Conservation (phyloP, 2,797 vertebrate species). For the Acanthopagrus latus region DNA sequence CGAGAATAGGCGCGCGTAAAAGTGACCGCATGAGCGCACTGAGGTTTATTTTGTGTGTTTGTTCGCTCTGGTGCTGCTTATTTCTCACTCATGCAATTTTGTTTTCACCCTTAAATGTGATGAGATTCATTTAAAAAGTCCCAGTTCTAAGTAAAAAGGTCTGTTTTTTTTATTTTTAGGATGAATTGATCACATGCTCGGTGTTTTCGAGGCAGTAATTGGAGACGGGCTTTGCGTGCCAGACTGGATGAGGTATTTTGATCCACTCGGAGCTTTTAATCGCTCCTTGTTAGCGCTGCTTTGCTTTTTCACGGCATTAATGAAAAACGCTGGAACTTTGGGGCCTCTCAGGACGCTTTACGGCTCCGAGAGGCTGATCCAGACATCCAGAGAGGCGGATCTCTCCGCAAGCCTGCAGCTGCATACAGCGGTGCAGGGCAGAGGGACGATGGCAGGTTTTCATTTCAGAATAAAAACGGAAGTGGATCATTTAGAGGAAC, state of each 20-base stretch:
- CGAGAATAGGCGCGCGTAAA: constrained; percentile 36
- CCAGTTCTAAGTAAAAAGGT: too few relatives aligned
- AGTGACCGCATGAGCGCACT: background rate
- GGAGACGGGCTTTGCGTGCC: too few relatives aligned
- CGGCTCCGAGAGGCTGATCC: constrained; percentile 33
- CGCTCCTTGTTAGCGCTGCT: background rate
- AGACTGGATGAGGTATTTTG: background rate
- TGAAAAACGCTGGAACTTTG: constrained; percentile 30
- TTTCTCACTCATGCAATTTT: background rate
- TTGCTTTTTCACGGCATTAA: constrained; percentile 35
- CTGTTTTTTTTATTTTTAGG: too few relatives aligned
- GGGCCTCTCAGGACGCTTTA: constrained; percentile 36
- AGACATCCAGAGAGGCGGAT: constrained; percentile 28
- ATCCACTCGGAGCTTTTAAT: background rate
- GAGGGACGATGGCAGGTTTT: fast-evolving
- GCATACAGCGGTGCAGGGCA: constrained; percentile 1
- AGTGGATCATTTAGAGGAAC: fast-evolving
- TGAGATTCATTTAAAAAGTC: background rate
- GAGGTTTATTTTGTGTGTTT: too few relatives aligned
- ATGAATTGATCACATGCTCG: too few relatives aligned
- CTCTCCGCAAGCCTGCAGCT: constrained; percentile 4
- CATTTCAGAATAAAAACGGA: constrained; percentile 64
- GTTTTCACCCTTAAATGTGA: background rate
- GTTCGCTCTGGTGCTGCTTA: background rate
- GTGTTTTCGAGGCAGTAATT: background rate